Conservation (phyloP, 1,140 invertebrate genomes). For the Drosophila ambigua region DNA sequence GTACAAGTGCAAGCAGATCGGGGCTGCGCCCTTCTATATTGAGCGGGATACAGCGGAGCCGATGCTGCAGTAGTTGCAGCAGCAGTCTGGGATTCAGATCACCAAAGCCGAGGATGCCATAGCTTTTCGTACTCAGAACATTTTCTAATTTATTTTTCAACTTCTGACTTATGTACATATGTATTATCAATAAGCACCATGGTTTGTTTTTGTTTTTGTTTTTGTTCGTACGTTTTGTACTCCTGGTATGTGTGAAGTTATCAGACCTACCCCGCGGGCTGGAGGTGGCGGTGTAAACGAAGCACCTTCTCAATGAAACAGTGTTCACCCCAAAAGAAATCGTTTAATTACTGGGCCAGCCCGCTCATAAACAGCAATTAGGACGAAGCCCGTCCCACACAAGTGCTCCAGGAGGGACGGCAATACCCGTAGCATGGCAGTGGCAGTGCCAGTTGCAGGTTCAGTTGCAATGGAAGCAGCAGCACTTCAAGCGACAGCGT, state of each 20-base stretch:
- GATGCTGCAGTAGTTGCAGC: conserved; percentile 22
- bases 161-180: conserved; percentile 19
- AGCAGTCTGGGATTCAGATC: not conserved
- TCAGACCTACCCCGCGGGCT: not conserved
- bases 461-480: not conserved
- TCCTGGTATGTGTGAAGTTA: not conserved
- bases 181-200: conserved; percentile 35
- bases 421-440: conserved; percentile 9
- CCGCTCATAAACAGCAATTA: conserved; percentile 80
- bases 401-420: conserved; percentile 40
- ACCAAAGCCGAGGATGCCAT: conserved; percentile 27
- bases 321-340: conserved; percentile 48
- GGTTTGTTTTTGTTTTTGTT: conserved; percentile 33
- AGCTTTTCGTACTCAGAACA: not conserved
- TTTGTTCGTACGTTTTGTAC: not conserved
- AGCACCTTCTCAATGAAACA: not conserved
- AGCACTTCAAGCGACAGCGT: conserved; percentile 30
- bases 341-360: conserved; percentile 70
- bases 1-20: conserved; percentile 74
- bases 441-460: not conserved
- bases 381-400: conserved; percentile 37
- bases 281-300: not conserved
- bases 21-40: conserved; percentile 69
- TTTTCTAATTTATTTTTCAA: conserved; percentile 55
- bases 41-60: conserved; percentile 51